Conservation (phyloP, 1,140 invertebrate genomes). For the Drosophila elegans region DNA sequence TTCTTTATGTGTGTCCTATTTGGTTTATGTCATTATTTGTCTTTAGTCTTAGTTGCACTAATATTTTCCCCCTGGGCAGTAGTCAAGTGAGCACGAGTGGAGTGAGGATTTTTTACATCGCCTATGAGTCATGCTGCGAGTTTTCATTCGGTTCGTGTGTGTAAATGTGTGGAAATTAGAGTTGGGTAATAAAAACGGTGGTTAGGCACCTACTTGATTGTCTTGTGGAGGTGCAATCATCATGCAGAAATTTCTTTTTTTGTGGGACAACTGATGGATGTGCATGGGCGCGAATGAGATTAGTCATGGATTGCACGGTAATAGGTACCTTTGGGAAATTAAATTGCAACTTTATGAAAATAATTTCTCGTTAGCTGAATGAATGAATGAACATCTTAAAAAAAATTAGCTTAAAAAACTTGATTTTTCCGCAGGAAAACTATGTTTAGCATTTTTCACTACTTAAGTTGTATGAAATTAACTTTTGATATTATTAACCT, state of each 20-base stretch:
- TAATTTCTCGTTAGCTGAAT: too few species aligned
- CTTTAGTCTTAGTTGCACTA: conserved; percentile 76
- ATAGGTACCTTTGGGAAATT: not conserved
- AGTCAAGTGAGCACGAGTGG: conserved; percentile 51
- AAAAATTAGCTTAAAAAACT: too few species aligned
- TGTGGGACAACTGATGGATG: conserved; percentile 28
- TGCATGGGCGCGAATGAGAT: not conserved
- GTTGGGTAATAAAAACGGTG: conserved; percentile 48
- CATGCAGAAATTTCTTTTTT: conserved; percentile 6
- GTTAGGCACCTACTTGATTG: conserved; percentile 46
- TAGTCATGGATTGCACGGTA: conserved; percentile 6
- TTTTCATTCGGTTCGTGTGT: conserved; percentile 35
- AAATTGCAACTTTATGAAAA: too few species aligned
- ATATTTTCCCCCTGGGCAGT: conserved; percentile 72
- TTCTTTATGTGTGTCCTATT: conserved; percentile 44
- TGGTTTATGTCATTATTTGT: conserved; percentile 77
- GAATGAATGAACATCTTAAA: too few species aligned
- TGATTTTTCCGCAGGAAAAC: too few species aligned
- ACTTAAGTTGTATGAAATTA: too few species aligned
- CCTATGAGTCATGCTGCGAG: conserved; percentile 64
- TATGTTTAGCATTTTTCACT: too few species aligned
- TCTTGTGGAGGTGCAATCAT: conserved; percentile 27
- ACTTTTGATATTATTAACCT: too few species aligned
- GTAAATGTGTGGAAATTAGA: conserved; percentile 66
- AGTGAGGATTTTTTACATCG: conserved; percentile 18